A percentile compares a stretch with the other conserved stretches of the same genome.
Evolutionary conservation across 2,888 invertebrate species (phyloP).

Genomic region (Acholoe squamosa): DNA sequence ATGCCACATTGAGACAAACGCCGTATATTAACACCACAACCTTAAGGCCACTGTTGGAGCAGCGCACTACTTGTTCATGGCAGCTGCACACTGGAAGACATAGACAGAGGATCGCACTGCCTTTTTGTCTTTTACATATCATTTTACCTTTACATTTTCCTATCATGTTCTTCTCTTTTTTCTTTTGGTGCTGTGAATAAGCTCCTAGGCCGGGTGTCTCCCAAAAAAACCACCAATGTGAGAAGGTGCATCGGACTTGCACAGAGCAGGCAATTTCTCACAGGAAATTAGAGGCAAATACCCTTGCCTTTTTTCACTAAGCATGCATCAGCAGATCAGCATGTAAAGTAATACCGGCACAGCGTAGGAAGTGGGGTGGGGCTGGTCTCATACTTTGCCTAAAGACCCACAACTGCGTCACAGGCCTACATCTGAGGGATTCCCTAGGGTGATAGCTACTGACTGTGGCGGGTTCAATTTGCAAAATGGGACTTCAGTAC

Average conservation of each 20-base stretch:
- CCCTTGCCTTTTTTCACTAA: not conserved
- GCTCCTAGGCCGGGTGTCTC: not conserved
- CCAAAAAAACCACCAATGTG: not conserved
- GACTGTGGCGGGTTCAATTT: not conserved
- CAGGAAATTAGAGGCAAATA: constrained; percentile 60
- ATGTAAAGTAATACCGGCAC: constrained; percentile 48
- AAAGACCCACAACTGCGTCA: not conserved
- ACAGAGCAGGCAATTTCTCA: constrained; percentile 53
- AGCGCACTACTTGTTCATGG: no score
- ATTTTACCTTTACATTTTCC: no score
- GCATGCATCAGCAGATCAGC: not conserved
- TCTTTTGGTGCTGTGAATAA: not conserved
- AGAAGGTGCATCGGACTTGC: not conserved
- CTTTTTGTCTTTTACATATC: no score
- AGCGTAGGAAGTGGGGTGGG: not conserved
- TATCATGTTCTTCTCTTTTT: not conserved
- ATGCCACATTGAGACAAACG: not conserved
- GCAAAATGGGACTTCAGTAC: no score
- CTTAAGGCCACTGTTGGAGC: no score
- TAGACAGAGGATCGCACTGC: no score
- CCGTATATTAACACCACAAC: no score
- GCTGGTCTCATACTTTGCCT: not conserved
- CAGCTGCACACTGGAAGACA: no score
- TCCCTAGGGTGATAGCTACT: not conserved
- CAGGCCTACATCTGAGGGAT: not conserved